These are phyloP conservation scores for Iselma pallidipennis DNA, from an alignment of 2,888 invertebrate species.

Conservation along the genomic window DNA sequence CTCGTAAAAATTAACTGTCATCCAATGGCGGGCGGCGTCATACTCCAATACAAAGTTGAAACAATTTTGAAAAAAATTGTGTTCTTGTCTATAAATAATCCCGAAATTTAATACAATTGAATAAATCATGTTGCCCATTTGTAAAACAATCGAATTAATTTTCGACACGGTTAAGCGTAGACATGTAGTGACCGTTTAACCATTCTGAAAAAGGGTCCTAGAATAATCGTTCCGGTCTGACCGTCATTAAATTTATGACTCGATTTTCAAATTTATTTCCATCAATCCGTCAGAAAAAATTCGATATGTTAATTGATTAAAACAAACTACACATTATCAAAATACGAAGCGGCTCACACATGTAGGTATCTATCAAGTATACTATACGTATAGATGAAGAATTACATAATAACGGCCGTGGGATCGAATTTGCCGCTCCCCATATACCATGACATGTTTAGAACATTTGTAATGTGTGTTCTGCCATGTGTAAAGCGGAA, in stretches of 20 bases:
- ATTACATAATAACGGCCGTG: constrained; percentile 41
- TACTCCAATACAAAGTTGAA: too few species aligned
- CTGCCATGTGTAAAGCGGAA: constrained; percentile 57
- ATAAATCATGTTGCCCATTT: constrained; percentile 54
- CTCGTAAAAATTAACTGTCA: too few species aligned
- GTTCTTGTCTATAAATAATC: too few species aligned
- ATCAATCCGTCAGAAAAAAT: constrained; percentile 24
- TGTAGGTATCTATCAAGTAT: background rate
- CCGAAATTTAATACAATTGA: constrained; percentile 28
- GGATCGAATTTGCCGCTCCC: constrained; percentile 49
- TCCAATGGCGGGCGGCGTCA: too few species aligned
- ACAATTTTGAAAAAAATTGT: too few species aligned
- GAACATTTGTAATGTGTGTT: constrained; percentile 54
- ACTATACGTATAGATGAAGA: constrained; percentile 10
- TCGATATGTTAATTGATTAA: constrained; percentile 40
- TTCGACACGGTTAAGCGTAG: constrained; percentile 54
- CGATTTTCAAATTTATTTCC: constrained; percentile 47
- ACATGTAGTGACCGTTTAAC: constrained; percentile 49
- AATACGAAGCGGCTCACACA: constrained; percentile 37
- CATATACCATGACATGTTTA: constrained; percentile 36
- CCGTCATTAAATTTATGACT: constrained; percentile 47
- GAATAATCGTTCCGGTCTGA: constrained; percentile 41
- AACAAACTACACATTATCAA: constrained; percentile 41
- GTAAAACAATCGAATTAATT: constrained; percentile 58
- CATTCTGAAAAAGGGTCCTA: constrained; percentile 37